Percentiles rank a stretch among this genome's conserved stretches.
Evolutionary conservation across 2,888 invertebrate species (phyloP).

Genomic region (Hipparchia sbordonii): DNA sequence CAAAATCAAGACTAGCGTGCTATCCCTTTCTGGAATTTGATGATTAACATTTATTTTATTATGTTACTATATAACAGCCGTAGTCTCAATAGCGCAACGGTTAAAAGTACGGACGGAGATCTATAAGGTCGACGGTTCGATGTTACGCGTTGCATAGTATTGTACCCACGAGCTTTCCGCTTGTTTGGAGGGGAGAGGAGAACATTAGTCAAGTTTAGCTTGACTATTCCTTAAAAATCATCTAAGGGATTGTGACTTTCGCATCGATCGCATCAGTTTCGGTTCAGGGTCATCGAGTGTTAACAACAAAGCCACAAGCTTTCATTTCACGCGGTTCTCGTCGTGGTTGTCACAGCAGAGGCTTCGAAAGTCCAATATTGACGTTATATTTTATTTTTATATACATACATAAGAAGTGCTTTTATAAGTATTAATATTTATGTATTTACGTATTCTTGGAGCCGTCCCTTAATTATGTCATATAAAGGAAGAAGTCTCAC

Average conservation of each 20-base stretch:
- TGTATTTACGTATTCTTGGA: slow-evolving; percentile 36
- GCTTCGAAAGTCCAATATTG: slow-evolving; percentile 78
- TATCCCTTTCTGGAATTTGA: no score
- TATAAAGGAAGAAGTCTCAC: background rate
- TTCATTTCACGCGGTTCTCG: slow-evolving; percentile 55
- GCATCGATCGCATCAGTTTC: slow-evolving; percentile 13
- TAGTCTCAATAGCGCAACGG: no score
- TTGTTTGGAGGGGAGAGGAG: no score
- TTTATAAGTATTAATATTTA: slow-evolving; percentile 45
- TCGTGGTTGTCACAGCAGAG: slow-evolving; percentile 45
- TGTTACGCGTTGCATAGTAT: no score
- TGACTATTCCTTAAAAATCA: no score
- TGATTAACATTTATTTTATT: no score
- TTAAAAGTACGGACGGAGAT: no score
- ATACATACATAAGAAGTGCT: slow-evolving; percentile 45
- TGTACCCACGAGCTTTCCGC: no score
- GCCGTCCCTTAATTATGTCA: slow-evolving; percentile 23
- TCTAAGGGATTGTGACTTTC: background rate
- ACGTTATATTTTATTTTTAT: slow-evolving; percentile 43
- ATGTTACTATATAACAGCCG: no score
- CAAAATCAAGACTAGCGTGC: no score
- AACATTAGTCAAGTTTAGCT: no score
- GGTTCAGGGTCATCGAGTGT: slow-evolving; percentile 43
- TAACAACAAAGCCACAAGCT: slow-evolving; percentile 69
- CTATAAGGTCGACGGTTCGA: no score